Evolutionary conservation across 2,888 invertebrate genomes (phyloP), one percentile per base, ranked within the genome.

Genomic region (Tetanocera ferruginea): DNA sequence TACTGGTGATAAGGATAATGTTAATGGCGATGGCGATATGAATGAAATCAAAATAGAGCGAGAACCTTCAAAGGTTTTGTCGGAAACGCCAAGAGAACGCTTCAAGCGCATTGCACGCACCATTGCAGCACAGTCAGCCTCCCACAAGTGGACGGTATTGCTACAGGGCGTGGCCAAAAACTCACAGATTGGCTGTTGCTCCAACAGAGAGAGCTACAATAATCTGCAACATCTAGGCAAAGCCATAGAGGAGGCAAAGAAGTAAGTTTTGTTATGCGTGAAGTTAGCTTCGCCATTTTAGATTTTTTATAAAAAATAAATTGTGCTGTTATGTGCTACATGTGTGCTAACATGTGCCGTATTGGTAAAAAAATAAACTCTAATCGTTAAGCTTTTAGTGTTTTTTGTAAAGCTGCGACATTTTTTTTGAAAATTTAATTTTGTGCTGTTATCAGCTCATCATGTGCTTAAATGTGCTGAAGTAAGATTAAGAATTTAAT

Each of bases 121-220:
- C 82, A 95, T 95, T 0, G 93, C 94, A 0, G 91, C 93, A 0
- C 93, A 92, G 82, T 94, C 95, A 0, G 92, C 92, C 31, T 91
- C 93, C 64, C 92, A 93, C 81, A 95, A 94, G 85, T 96, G 95
- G 95, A 93, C 93, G 55, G 92, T 94, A 87, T 94, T 95, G 0
- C 89, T 94, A 11, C 91, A 91, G 75, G 92, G 91, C 69, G 91
- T 92, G 0, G 80, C 88, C 28, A 87, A 86, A 78, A 94, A 94
- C 81, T 94, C 95, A 0, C 96, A 96, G 88, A 96, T 96, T 80
- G 96, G 96, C 0, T 93, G 93, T 37, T 94, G 95, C 84, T 93
- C 93, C 81, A 94, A 92, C 80, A 92, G 93, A 8, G 92, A 93
- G 76, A 94, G 95, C 0, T 92, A 94, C 84, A 94, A 93, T 85